Base-by-base conservation (phyloP, 2,888 invertebrate genomes). In the Graphium colonna region DNA sequence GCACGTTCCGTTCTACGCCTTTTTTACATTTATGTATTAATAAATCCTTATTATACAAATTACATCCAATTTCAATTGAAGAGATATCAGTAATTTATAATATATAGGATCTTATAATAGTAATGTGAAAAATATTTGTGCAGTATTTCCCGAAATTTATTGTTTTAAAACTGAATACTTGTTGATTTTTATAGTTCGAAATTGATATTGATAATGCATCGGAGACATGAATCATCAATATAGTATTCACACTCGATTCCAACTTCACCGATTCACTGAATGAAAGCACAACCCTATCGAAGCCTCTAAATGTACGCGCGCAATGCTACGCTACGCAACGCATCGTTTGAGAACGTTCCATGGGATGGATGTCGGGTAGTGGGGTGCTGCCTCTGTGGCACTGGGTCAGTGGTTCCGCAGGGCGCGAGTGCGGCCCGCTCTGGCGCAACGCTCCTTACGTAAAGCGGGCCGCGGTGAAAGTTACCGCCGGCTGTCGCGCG, bases 381-480 rank as follows among this genome's bases (percentile, higher is more conserved):
- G 77, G 75, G 75, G 80, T 76, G 58, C 67, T 62, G 62, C 61
- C 68, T 75, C 71, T 76, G 75, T 78, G 86, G 78, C 87, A 87
- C 77, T 87, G 85, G 88, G 88, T 88, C 88, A 87, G 79, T 82
- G 79, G 84, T 82, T 78, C 80, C 81, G 77, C 81, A 81, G 86
- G 85, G 82, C 75, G 75, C 72, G 63, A 69, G 68, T 67, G 68
- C 60, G 64, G 57, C 64, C 21, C 62, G 63, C 66, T 74, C 86
- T 88, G 84, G 82, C 86, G 88, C 86, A 88, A 88, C 82, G 75
- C 21, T 81, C 82, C 84, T 88, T 88, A 83, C 89, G 89, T 87
- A 88, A 88, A 76, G 64, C 67, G 65, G 36, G 17, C 28, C 39
- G 28, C 38, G 38, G 58, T 54, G 52, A 55, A 56, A 58, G 58